phyloP scores from a whole-genome alignment of 2,797 vertebrate genomes.

The Tragopan temminckii region DNA sequence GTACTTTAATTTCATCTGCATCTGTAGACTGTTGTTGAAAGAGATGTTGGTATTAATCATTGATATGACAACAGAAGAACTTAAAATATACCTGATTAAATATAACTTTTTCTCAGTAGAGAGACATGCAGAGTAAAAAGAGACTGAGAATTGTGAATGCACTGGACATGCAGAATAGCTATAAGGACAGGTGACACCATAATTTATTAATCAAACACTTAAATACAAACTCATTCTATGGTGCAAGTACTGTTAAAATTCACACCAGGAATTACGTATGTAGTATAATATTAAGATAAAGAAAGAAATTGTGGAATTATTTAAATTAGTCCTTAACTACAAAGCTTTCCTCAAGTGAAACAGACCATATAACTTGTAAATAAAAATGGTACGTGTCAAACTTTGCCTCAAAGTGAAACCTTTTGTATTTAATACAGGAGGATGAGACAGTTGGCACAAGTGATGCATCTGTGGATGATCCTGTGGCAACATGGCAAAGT shows the following conservation, averaged over 20 bases:
- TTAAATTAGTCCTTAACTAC: background rate
- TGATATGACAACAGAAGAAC: background rate
- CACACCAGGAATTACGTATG: background rate
- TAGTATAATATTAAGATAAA: background rate
- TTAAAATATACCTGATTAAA: background rate
- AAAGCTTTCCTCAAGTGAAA: background rate
- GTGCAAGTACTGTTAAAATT: background rate
- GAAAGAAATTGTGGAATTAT: background rate
- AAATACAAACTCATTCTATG: background rate
- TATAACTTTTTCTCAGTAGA: background rate
- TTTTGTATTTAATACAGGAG: conserved; percentile 78
- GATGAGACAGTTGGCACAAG: conserved; percentile 88
- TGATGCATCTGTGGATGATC: conserved; percentile 89
- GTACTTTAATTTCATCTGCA: background rate
- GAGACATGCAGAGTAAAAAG: background rate
- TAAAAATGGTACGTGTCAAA: background rate
- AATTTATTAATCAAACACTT: background rate
- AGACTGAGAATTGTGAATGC: background rate
- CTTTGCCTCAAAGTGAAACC: background rate
- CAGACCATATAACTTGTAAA: background rate
- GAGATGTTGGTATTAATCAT: background rate
- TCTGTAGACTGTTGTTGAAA: background rate
- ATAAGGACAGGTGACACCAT: background rate
- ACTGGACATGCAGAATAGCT: background rate
- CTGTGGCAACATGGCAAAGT: conserved; percentile 91